A percentile compares a stretch with the other conserved stretches of the same genome.
Conservation (phyloP, 2,797 vertebrate species). For the Tragopan temminckii region DNA sequence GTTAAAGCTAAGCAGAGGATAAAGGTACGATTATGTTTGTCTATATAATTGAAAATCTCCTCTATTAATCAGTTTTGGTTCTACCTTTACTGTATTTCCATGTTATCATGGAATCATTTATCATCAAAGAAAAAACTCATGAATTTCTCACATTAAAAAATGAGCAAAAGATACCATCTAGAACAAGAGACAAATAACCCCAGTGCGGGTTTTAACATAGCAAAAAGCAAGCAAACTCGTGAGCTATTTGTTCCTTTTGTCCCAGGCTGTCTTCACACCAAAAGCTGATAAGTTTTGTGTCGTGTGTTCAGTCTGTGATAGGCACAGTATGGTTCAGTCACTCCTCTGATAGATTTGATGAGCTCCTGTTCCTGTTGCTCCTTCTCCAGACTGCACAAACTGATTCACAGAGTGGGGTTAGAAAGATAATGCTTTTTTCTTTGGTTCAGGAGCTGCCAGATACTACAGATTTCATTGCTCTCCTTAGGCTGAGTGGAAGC, state of each 20-base stretch:
- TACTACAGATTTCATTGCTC: conserved; percentile 9
- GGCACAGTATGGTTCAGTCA: not conserved
- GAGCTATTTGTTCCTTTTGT: not conserved
- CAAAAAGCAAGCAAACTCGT: not conserved
- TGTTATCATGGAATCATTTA: not conserved
- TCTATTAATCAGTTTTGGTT: not conserved
- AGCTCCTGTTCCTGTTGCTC: not conserved
- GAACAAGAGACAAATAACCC: not conserved
- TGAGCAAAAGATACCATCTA: not conserved
- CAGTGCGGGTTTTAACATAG: not conserved
- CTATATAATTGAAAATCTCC: not conserved
- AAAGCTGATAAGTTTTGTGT: not conserved
- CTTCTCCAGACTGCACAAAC: conserved; percentile 1
- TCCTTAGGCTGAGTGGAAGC: conserved; percentile 47
- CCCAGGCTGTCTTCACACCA: not conserved
- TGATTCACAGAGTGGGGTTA: not conserved
- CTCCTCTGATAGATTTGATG: not conserved
- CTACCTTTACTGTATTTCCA: not conserved
- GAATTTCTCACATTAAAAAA: not conserved
- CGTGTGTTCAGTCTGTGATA: not conserved
- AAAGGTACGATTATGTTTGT: not conserved
- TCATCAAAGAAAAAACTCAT: not conserved
- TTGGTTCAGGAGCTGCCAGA: conserved; percentile 1
- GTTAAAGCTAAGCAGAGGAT: not conserved
- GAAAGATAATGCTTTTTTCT: not conserved